These are phyloP conservation scores for Smittia aterrima DNA, from an alignment of 2,888 invertebrate species.

Conservation along the genomic window DNA sequence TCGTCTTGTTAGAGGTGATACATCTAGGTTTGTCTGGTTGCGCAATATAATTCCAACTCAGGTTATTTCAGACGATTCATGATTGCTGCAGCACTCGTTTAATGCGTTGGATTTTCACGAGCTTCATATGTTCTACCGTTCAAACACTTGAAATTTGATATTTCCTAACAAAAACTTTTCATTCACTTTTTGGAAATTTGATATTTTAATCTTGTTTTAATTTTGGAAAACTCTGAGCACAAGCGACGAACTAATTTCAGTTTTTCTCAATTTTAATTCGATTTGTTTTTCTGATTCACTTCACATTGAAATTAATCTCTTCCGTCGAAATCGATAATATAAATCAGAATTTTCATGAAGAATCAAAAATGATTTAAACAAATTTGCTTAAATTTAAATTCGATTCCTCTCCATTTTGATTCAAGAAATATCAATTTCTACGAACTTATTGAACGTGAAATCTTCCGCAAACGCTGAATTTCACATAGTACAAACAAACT, in stretches of 20 bases:
- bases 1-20: neutral
- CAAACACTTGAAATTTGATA: conserved; percentile 30
- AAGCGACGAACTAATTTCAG: neutral
- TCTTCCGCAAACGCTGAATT: neutral
- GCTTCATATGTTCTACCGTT: neutral
- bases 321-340: too few relatives aligned
- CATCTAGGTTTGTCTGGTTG: neutral
- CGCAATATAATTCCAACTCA: neutral
- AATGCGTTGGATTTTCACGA: neutral
- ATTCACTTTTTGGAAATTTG: neutral
- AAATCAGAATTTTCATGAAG: too few relatives aligned
- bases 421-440: neutral
- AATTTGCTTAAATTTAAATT: too few relatives aligned
- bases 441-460: neutral
- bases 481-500: neutral
- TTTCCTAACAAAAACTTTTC: neutral
- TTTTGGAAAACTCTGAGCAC: conserved; percentile 13
- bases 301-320: neutral
- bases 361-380: too few relatives aligned
- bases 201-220: conserved; percentile 39
- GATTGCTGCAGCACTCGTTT: neutral
- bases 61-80: conserved; percentile 2
- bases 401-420: neutral
- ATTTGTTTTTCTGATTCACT: conserved; percentile 12
- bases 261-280: neutral